Base-by-base conservation (phyloP, 2,888 invertebrate species). In the Drosophila pseudotalamancana region DNA sequence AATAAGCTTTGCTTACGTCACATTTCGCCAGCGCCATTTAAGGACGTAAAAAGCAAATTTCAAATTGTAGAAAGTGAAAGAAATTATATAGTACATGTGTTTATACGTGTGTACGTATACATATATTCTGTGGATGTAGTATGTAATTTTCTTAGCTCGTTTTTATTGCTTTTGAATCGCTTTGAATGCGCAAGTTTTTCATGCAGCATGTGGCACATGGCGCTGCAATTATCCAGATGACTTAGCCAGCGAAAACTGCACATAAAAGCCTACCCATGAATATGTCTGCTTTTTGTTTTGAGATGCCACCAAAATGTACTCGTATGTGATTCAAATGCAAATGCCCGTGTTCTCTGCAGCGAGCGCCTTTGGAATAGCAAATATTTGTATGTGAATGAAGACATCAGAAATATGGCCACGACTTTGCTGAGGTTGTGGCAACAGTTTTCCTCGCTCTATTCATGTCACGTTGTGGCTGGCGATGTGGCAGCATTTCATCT, bases 151-250 rank as follows among this genome's bases (percentile, higher is more conserved):
- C 29, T 57, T 57, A 21, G 29, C 16, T 29, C 34, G 9, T 14
- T 67, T 39, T 27, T 43, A 57, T 68, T 62, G 42, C 61, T 37
- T 62, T 60, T 21, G 25, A 62, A 39, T 43, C 43, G 40, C 21
- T 25, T 43, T 62, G 49, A 43, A 37, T 43, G 35, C 6, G 3
- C 42, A 32, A 27, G 49, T 29, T 49, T 37, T 42, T 31, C 34
- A 37, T 37, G 62, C 50, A 14, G 39, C 25, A 56, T 25, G 32
- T 39, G 34, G 25, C 49, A 40, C 43, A 48, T 34, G n/a, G 35
- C 37, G 32, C 25, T 50, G 49, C 61, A 61, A 45, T 51, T 48
- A 63, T 53, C 63, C 63, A 63, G 46, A 63, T 63, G 63, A 63
- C 40, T 63, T 62, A 25, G 46, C 63, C 46, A 23, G 43, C 12